Base-by-base conservation (phyloP, 2,113 vertebrate genomes). In the Epinephelus moara region DNA sequence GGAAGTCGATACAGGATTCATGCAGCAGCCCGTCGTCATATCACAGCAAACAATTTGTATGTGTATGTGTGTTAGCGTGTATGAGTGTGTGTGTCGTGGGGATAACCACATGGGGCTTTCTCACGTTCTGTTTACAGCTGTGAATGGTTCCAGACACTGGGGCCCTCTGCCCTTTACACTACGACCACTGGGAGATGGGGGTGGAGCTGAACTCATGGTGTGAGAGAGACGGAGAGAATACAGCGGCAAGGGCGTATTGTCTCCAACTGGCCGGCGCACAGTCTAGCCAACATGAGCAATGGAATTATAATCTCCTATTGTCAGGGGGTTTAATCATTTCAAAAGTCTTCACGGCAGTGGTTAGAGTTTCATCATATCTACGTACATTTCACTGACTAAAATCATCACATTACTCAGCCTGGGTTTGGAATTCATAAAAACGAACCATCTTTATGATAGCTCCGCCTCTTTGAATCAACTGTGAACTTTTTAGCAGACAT, bases 111-210 rank as follows among this genome's bases (percentile, higher is more conserved):
- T 90, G 86, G 81, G 88, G 86, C 91, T 91, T 95, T 95, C 94
- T 95, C 95, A 95, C 94, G 94, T 95, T 94, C 93, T 91, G 93
- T 94, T 95, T 94, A 94, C 94, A 95, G 93, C 91, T 94, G 93
- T 91, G 89, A 95, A 92, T 85, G 85, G 78, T 91, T 93, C 93
- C 90, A 93, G 93, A 93, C 86, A 93, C 87, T 85, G 80, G 47
- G 85, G 87, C 82, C 93, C 89, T 85, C 70, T 88, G 89, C 21
- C 92, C 93, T 93, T 86, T 88, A 90, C 85, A 91, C 89, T 66
- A 75, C n/a, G 47, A 90, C 93, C 90, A 75, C 88, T 79, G 89
- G 90, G 89, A 92, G 70, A 75, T 50, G 63, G 63, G 40, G 50
- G 33, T 52, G 59, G 47, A 57, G 42, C 9, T 18, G 64, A 75